Base-by-base conservation (phyloP, 1,140 invertebrate genomes). In the Eriocheir sinensis region DNA sequence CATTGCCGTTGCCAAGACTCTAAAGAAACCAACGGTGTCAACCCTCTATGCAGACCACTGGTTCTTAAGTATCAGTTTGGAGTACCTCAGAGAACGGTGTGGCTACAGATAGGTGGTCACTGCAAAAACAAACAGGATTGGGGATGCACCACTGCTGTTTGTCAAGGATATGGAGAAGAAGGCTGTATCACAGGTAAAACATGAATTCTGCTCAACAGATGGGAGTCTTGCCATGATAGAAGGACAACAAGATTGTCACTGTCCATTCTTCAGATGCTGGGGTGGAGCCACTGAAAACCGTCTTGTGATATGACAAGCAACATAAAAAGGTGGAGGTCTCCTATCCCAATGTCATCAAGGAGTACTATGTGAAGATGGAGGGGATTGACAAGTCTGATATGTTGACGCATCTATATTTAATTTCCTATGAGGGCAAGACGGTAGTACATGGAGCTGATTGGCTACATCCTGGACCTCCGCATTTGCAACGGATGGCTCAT, bases 171-270 rank as follows among this genome's bases (percentile, higher is more conserved):
- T 89, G 34, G 40, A 89, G 40, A 41, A 89, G 86, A 30, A 40
- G n/a, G 3, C n/a, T 9, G 27, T 44, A n/a, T 17, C 34, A 3
- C n/a, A 89, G 93, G 40, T 88, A 93, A 72, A 92, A 41, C 36
- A 9, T 95, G 34, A 93, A 94, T 93, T 94, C 89, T 89, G 93
- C 48, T 92, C 80, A 1, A 9, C 89, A 21, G 85, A 79, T 30
- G 92, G 88, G n/a, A 40, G 90, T 0, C 91, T 95, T 32, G 95
- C 60, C 2, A 9, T 38, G 8, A 38, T 96, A 96, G 96, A 96
- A 96, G 94, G 96, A 96, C 93, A 97, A 96, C n/a, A n/a, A n/a
- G 96, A 89, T 96, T 92, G 96, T 97, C 32, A 96, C 86, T 34
- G 95, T 97, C 30, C 89, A 92, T 60, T 96, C 96, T 15, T 96